Percentiles rank a stretch among this genome's conserved stretches.
These are phyloP conservation scores for Eugnorisma glareosa DNA, from an alignment of 2,888 invertebrate genomes.

Conservation along the genomic window DNA sequence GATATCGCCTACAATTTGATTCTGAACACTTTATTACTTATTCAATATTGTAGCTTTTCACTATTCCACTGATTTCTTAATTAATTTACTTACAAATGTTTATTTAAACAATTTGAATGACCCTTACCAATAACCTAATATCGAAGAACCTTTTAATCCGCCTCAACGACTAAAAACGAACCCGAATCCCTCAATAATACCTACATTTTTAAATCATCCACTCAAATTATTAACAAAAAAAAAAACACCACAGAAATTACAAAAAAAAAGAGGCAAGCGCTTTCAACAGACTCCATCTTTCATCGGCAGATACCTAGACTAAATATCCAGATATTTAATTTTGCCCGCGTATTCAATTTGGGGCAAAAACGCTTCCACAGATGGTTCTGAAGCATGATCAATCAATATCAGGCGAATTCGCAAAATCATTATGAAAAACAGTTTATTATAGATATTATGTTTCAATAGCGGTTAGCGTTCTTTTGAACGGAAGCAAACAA, in stretches of 20 bases:
- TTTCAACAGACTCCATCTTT: conserved; percentile 48
- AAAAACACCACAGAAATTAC: conserved; percentile 16
- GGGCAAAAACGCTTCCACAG: conserved; percentile 63
- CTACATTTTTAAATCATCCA: conserved; percentile 43
- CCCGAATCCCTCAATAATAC: background rate
- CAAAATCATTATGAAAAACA: conserved; percentile 69
- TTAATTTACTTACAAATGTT: background rate
- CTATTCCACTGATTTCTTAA: background rate
- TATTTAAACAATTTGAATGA: conserved; percentile 3
- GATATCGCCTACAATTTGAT: background rate
- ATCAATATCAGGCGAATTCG: conserved; percentile 67
- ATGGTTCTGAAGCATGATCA: conserved; percentile 70
- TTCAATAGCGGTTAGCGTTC: conserved; percentile 34
- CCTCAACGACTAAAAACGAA: background rate
- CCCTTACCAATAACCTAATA: background rate
- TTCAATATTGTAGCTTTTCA: background rate
- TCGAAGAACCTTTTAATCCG: conserved; percentile 13
- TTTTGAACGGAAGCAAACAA: conserved; percentile 41
- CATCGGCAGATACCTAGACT: conserved; percentile 54
- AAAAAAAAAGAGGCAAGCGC: conserved; percentile 22
- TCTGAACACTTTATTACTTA: background rate
- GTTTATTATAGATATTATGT: conserved; percentile 53
- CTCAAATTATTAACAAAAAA: conserved; percentile 31
- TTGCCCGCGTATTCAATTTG: conserved; percentile 54
- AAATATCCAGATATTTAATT: conserved; percentile 66